A percentile compares a stretch with the other conserved stretches of the same genome.
Evolutionary conservation across 2,113 vertebrate species (phyloP).

Genomic region (Mastomys natalensis): DNA sequence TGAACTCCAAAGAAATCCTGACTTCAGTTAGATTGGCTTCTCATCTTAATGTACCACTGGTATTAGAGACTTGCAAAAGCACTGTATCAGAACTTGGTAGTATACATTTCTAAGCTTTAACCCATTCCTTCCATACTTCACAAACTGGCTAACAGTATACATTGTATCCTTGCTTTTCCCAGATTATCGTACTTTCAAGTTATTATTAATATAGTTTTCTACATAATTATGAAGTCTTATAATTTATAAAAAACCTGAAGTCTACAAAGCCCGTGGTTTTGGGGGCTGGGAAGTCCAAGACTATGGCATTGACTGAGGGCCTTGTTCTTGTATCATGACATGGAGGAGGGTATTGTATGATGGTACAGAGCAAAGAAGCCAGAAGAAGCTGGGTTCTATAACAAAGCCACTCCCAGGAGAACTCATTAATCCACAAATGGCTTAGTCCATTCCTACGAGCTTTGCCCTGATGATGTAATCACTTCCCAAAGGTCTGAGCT

Average conservation of each 20-base stretch:
- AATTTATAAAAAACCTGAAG: neutral
- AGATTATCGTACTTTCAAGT: constrained; percentile 11
- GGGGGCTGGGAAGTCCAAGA: neutral
- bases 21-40: neutral
- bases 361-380: neutral
- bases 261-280: neutral
- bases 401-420: neutral
- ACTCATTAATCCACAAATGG: neutral
- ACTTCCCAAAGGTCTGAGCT: neutral
- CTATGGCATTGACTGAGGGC: neutral
- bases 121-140: neutral
- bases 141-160: neutral
- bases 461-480: neutral
- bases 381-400: neutral
- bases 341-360: neutral
- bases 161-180: neutral
- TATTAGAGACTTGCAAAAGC: neutral
- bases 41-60: neutral
- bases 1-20: neutral
- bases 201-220: constrained; percentile 9
- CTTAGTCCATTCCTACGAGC: neutral
- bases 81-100: constrained; percentile 9
- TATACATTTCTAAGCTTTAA: neutral
- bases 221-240: neutral
- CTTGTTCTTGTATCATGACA: neutral